Conservation (phyloP, 2,797 vertebrate genomes). For the Paedocypris micromegethes region DNA sequence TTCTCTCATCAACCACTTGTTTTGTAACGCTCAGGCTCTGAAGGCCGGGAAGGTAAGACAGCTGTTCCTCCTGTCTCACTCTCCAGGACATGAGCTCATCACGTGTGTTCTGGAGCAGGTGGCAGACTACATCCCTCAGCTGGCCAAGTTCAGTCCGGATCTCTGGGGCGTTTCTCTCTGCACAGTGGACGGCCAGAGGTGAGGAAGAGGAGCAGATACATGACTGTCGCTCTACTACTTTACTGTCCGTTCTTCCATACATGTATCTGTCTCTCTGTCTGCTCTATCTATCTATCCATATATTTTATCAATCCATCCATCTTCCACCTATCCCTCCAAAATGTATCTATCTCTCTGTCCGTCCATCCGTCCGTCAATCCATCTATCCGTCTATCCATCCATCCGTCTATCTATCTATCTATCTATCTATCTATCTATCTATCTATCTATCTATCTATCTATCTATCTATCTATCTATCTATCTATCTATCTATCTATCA, state of each 20-base stretch:
- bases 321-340: no score
- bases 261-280: no score
- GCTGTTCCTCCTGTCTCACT: not conserved
- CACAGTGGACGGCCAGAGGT: constrained; percentile 87
- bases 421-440: no score
- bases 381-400: not conserved
- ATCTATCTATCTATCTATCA: no score
- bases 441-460: no score
- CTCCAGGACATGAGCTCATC: not conserved
- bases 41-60: constrained; percentile 70
- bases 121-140: constrained; percentile 86
- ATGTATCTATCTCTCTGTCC: no score
- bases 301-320: constrained; percentile 12
- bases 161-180: constrained; percentile 87
- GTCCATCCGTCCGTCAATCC: no score
- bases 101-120: constrained; percentile 63
- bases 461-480: no score
- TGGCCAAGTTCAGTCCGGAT: constrained; percentile 83
- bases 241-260: no score
- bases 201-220: constrained; percentile 18
- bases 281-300: no score
- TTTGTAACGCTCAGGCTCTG: constrained; percentile 66
- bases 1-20: constrained; percentile 72
- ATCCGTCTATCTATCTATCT: not conserved
- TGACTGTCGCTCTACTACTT: not conserved